Conservation (phyloP, 2,888 invertebrate genomes). For the Heliconius erato region DNA sequence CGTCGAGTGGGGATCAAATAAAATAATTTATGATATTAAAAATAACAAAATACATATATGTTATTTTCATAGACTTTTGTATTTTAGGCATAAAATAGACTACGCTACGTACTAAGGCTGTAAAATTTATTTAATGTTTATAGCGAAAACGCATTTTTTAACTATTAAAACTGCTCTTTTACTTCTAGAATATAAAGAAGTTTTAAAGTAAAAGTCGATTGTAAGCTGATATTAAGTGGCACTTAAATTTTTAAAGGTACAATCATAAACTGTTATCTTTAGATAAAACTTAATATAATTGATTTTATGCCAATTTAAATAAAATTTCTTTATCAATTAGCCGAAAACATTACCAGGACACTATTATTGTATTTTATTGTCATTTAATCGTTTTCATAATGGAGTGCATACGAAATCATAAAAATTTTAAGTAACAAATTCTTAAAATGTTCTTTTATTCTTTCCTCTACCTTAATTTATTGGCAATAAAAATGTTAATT, state of each 20-base stretch:
- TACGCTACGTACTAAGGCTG: neutral
- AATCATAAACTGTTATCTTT: slow-evolving; percentile 19
- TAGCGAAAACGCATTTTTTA: neutral
- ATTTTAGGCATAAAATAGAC: neutral
- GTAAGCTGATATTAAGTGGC: slow-evolving; percentile 12
- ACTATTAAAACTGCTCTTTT: neutral
- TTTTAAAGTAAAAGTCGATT: slow-evolving; percentile 8
- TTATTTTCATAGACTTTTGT: no score
- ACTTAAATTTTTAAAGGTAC: slow-evolving; percentile 26
- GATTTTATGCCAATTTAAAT: slow-evolving; percentile 28
- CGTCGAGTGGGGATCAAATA: no score
- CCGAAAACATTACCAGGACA: slow-evolving; percentile 41
- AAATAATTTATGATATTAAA: no score
- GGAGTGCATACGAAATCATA: slow-evolving; percentile 68
- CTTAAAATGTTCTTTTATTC: slow-evolving; percentile 72
- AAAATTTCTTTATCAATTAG: slow-evolving; percentile 33
- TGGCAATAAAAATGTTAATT: slow-evolving; percentile 72
- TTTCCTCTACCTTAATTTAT: slow-evolving; percentile 76
- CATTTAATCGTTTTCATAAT: slow-evolving; percentile 70
- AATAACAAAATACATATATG: no score
- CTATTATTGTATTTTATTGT: slow-evolving; percentile 62
- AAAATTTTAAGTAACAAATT: slow-evolving; percentile 69
- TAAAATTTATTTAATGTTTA: neutral
- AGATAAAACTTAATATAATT: slow-evolving; percentile 22
- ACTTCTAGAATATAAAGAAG: neutral